Evolutionary conservation across 2,888 invertebrate genomes (phyloP), one percentile per base, ranked within the genome.

Genomic region (Monochamus alternatus): DNA sequence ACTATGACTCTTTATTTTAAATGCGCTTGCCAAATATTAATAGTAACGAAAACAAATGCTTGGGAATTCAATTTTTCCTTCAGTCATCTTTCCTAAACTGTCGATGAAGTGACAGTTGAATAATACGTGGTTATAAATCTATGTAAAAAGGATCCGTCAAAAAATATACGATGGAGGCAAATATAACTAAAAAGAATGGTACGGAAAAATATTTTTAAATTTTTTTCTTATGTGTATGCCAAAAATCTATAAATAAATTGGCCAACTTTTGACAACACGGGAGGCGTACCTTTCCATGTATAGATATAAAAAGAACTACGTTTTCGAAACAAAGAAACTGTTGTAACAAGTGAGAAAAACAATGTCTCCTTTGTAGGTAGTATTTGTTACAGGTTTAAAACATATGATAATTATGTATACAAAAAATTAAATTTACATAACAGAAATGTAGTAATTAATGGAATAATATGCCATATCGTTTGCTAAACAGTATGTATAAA

Each of bases 1-100:
- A 38, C 69, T 43, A 69, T 69, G 43, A 60, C 58, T 59, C 59
- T 60, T 51, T 69, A 44, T 69, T 30, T 69, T 64, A 64, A 44
- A 64, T 47, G 8, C 31, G 31, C 64, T 22, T 64, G 22, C 9
- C 62, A 38, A 38, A 43, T 5, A 63, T 43, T 43, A 10, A 12
- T 12, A 64, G 8, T 47, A 64, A 44, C 3, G 12, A 64, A 47
- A 64, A 64, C 47, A 7, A 47, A 22, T 44, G 14, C 55, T 55
- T 51, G 3, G 3, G 22, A 55, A 55, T 55, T 55, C 51, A 2
- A 51, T 51, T 51, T 10, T 55, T 55, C n/a, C 55, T 55, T 55
- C n/a, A 14, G 10, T 12, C 10, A 12, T 47, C 47, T 47, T 12
- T 9, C 47, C 12, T 47, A 47, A 47, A 47, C 9, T 0, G 47